Evolutionary conservation across 2,113 vertebrate genomes (phyloP).

Genomic region (Speoplatyrhinus poulsoni): DNA sequence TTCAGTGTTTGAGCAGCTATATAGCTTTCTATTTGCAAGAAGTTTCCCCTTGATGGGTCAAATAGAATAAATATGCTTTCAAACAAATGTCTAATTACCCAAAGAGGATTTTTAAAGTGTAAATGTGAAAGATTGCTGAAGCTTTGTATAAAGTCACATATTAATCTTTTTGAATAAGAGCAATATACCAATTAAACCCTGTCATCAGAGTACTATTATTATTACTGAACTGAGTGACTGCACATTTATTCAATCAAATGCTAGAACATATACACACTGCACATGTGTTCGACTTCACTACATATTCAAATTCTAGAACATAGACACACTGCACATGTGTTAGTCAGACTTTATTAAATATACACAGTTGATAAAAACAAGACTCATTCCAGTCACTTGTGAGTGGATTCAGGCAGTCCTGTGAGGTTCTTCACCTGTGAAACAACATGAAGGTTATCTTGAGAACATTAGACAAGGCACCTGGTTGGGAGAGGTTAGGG

Average conservation of each 20-base stretch:
- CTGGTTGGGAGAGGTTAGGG: background rate
- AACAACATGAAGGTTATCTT: background rate
- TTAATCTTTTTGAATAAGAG: slow-evolving; percentile 94
- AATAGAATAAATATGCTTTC: slow-evolving; percentile 77
- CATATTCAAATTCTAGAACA: too few relatives aligned
- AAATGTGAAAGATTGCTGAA: slow-evolving; percentile 92
- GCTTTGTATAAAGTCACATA: slow-evolving; percentile 96
- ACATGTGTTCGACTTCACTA: too few relatives aligned
- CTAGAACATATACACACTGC: too few relatives aligned
- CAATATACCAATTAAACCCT: slow-evolving; percentile 96
- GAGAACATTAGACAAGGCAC: background rate
- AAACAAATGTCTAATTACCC: slow-evolving; percentile 88
- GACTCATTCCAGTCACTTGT: slow-evolving; percentile 26
- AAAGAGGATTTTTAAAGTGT: slow-evolving; percentile 93
- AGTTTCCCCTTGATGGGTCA: slow-evolving; percentile 29
- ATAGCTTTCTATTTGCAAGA: slow-evolving; percentile 1
- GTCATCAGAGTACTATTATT: slow-evolving; percentile 56
- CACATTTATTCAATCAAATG: background rate
- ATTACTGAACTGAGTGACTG: background rate
- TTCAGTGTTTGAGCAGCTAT: slow-evolving; percentile 1
- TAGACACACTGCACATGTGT: too few relatives aligned
- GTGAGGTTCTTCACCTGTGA: slow-evolving; percentile 56
- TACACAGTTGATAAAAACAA: background rate
- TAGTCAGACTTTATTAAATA: background rate
- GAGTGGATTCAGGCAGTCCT: slow-evolving; percentile 20